Evolutionary conservation across 1,140 invertebrate species (phyloP), one percentile per base, ranked within the genome.

Genomic region (Micrasema minimum): DNA sequence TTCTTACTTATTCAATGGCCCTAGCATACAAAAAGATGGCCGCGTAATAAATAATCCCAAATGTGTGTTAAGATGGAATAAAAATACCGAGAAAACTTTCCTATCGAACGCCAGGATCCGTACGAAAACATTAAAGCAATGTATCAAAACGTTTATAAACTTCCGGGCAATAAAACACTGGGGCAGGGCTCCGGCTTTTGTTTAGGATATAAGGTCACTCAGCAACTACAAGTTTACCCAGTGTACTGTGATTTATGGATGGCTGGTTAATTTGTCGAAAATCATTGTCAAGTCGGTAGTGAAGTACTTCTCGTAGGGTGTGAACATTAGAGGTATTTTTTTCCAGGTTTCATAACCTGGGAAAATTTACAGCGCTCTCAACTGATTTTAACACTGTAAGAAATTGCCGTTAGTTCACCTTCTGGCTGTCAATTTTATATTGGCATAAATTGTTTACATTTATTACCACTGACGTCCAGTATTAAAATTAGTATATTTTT

Each of bases 111-210:
- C 20, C 37, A 11, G 55, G 55, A 35, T 59, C 55, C 37, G 55
- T 38, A 59, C 38, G 55, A 59, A 59, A 59, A 64, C 59, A 48
- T 46, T 46, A 64, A 64, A 31, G 59, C 59, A 11, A 64, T 64
- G 43, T 48, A 64, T 64, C 59, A 64, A 46, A 64, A 64, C 59
- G 46, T 64, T 64, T 64, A 64, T 46, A 64, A 64, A 64, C 59
- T 64, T 64, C 43, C 43, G 59, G 59, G 43, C 38, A 64, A 64
- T 64, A 64, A 46, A 64, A 64, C 22, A 64, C 59, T 18, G 43
- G 18, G 31, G 43, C 14, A 22, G 11, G 23, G 59, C 59, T 16
- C 9, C 12, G 22, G 43, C 43, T 64, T 64, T 45, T 45, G 43
- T 64, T 45, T 64, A 31, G 43, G 41, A 45, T 45, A 46, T 64